Evolutionary conservation across 2,797 vertebrate species (phyloP).

Genomic region (Crossoptilon crossoptilon): DNA sequence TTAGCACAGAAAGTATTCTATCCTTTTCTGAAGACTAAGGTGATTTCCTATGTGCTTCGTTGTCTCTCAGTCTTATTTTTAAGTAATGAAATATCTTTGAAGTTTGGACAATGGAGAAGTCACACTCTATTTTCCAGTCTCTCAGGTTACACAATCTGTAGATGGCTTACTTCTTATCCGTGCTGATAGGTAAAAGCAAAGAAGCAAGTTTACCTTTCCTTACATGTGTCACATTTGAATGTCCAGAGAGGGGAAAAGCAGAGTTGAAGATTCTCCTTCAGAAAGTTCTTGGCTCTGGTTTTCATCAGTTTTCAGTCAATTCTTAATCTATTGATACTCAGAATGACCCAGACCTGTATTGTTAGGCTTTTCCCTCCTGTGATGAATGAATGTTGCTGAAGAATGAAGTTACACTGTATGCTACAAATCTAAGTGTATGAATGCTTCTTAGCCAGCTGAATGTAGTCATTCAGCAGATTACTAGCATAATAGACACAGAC

Average conservation of each 20-base stretch:
- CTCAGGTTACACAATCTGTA: not conserved
- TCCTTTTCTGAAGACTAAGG: not conserved
- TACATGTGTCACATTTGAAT: accelerated
- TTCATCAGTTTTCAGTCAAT: not conserved
- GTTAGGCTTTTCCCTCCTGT: not conserved
- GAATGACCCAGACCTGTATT: not conserved
- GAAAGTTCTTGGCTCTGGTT: not conserved
- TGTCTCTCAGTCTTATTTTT: not conserved
- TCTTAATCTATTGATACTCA: not conserved
- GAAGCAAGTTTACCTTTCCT: not conserved
- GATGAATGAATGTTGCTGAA: not conserved
- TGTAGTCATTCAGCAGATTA: not conserved
- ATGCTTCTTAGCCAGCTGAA: constrained; percentile 16
- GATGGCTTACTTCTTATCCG: not conserved
- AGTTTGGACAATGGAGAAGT: not conserved
- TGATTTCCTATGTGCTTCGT: not conserved
- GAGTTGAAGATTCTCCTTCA: not conserved
- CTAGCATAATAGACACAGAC: not conserved
- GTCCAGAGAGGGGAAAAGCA: not conserved
- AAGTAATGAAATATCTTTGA: not conserved
- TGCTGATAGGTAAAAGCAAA: accelerated
- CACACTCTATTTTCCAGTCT: not conserved
- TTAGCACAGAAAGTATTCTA: not conserved
- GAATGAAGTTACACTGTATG: not conserved
- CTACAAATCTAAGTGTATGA: constrained; percentile 8